Conservation (phyloP, 2,888 invertebrate genomes). For the Amphiduros pacificus region DNA sequence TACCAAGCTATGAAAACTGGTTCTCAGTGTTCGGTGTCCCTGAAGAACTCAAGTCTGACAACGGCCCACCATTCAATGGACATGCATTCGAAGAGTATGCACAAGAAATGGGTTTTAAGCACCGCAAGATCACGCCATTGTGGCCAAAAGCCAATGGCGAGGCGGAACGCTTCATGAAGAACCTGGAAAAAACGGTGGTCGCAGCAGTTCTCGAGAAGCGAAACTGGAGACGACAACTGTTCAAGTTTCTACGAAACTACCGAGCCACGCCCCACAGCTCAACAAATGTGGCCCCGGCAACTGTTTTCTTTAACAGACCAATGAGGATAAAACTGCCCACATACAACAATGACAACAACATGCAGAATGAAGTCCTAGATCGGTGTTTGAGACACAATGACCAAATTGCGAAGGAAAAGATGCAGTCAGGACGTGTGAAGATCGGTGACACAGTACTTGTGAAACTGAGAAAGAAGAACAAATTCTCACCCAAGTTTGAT, state of each 20-base stretch:
- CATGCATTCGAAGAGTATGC: not conserved
- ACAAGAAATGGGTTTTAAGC: not conserved
- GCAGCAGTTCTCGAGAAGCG: not conserved
- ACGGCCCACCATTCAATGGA: slow-evolving; percentile 15
- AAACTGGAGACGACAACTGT: not conserved
- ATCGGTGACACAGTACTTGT: too few species aligned
- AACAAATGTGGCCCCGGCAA: too few species aligned
- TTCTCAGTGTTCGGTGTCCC: slow-evolving; percentile 9
- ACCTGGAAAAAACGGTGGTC: not conserved
- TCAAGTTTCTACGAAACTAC: not conserved
- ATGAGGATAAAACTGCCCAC: too few species aligned
- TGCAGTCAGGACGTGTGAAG: too few species aligned
- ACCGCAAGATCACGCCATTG: not conserved
- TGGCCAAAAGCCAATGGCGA: slow-evolving; percentile 15
- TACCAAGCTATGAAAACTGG: not conserved
- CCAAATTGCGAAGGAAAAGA: too few species aligned
- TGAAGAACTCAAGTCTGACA: slow-evolving; percentile 5
- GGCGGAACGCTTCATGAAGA: slow-evolving; percentile 6
- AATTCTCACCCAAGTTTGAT: too few species aligned
- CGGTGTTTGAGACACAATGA: too few species aligned
- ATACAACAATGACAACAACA: too few species aligned
- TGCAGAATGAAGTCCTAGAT: too few species aligned
- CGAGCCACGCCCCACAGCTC: slow-evolving; percentile 2
- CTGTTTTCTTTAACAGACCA: too few species aligned
- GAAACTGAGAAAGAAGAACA: too few species aligned